Percentiles rank a stretch among this genome's conserved stretches.
phyloP scores from a whole-genome alignment of 92 coral and sea anemone genomes.

The Phenganax stokvisi region DNA sequence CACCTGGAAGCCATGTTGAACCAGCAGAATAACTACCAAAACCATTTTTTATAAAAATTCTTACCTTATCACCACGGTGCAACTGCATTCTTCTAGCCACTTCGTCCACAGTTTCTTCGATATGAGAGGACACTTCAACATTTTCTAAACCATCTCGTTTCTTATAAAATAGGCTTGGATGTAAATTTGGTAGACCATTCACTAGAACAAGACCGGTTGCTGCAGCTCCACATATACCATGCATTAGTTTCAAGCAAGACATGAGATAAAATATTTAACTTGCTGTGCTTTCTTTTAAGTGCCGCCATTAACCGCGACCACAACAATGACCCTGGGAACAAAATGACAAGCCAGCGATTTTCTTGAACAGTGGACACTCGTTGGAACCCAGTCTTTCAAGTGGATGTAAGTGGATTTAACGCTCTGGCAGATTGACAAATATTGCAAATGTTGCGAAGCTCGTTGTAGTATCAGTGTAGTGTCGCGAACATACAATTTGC shows the following conservation, averaged over 20 bases:
- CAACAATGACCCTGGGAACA: too few species aligned
- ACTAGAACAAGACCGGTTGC: constrained; percentile 10
- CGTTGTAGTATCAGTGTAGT: too few species aligned
- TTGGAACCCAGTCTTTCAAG: too few species aligned
- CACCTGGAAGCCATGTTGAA: constrained; percentile 79
- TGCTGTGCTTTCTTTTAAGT: too few species aligned
- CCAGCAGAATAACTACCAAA: constrained; percentile 82
- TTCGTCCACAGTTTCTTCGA: constrained; percentile 53
- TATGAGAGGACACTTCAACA: constrained; percentile 52
- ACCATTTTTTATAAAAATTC: constrained; percentile 70
- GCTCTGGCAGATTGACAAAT: too few species aligned
- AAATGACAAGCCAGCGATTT: too few species aligned
- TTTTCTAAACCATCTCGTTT: constrained; percentile 32
- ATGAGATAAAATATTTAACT: neutral
- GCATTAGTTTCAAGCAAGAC: constrained; percentile 34
- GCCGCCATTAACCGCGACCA: too few species aligned
- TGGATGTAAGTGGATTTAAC: too few species aligned
- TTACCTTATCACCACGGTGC: constrained; percentile 54
- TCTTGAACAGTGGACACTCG: too few species aligned
- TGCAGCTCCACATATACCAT: constrained; percentile 8
- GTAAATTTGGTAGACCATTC: constrained; percentile 24
- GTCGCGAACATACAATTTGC: too few species aligned
- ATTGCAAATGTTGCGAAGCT: too few species aligned
- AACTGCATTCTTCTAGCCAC: constrained; percentile 61
- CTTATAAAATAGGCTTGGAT: neutral